Evolutionary conservation across 2,113 vertebrate species (phyloP).

Genomic region (Archilochus colubris): DNA sequence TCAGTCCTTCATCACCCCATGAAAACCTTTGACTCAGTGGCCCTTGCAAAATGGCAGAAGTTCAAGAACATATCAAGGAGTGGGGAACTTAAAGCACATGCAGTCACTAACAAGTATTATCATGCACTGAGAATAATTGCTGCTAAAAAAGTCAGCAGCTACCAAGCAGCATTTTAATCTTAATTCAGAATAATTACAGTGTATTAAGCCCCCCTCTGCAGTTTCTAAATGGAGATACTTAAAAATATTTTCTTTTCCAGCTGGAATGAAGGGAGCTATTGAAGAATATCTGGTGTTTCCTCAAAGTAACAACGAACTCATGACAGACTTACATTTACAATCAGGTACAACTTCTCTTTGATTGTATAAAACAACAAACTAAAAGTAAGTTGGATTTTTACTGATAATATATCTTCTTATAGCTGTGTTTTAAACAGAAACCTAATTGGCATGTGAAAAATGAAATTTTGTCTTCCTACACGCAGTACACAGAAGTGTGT

Average conservation of each 20-base stretch:
- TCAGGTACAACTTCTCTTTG: not conserved
- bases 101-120: slow-evolving; percentile 4
- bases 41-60: slow-evolving; percentile 28
- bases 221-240: not conserved
- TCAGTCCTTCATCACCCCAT: not conserved
- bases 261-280: not conserved
- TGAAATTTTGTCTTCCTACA: not conserved
- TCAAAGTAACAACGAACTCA: not conserved
- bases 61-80: slow-evolving; percentile 57
- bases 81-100: not conserved
- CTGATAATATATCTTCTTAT: not conserved
- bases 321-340: not conserved
- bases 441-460: not conserved
- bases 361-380: not conserved
- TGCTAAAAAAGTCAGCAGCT: not conserved
- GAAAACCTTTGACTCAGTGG: slow-evolving; percentile 6
- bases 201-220: not conserved
- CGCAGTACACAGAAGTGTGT: fast-evolving
- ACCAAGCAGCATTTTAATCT: slow-evolving; percentile 22
- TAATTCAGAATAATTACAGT: slow-evolving; percentile 21
- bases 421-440: not conserved
- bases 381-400: not conserved
- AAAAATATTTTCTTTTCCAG: slow-evolving; percentile 5
- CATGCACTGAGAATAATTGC: slow-evolving; percentile 33
- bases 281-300: not conserved